phyloP scores from a whole-genome alignment of 2,888 invertebrate species.

The Dichetophora obliterata region DNA sequence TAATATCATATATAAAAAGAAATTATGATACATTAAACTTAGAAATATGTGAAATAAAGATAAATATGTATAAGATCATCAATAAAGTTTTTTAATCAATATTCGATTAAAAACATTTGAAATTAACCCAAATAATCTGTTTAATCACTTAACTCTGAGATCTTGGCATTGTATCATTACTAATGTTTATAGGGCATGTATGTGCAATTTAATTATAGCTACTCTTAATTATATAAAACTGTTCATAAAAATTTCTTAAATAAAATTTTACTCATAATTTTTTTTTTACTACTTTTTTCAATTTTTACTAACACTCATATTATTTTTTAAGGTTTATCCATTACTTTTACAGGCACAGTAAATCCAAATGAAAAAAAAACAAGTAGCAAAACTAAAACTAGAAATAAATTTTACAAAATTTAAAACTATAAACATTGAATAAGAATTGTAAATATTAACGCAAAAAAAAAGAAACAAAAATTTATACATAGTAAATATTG shows the following conservation, averaged over 20 bases:
- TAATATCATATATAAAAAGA: no score
- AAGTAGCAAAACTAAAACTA: constrained; percentile 52
- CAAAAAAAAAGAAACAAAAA: constrained; percentile 43
- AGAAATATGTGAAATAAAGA: no score
- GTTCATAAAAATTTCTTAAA: constrained; percentile 42
- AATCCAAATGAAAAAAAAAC: constrained; percentile 58
- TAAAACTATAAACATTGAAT: constrained; percentile 50
- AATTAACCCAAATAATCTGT: no score
- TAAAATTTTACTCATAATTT: constrained; percentile 53
- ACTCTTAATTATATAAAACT: constrained; percentile 26
- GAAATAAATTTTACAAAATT: constrained; percentile 39
- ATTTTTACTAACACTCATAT: constrained; percentile 70
- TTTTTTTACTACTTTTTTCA: constrained; percentile 69
- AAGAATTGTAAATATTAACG: constrained; percentile 53
- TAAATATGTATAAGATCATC: no score
- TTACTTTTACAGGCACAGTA: constrained; percentile 71
- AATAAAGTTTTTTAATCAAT: no score
- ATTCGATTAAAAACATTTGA: no score
- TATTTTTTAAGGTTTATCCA: constrained; percentile 71
- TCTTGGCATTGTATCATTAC: no score
- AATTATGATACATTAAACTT: no score
- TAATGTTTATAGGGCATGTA: no score
- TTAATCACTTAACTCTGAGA: no score
- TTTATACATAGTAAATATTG: constrained; percentile 37
- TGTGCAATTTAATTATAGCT: not conserved